Conservation (phyloP, 2,797 vertebrate species). For the Smutsia gigantea region DNA sequence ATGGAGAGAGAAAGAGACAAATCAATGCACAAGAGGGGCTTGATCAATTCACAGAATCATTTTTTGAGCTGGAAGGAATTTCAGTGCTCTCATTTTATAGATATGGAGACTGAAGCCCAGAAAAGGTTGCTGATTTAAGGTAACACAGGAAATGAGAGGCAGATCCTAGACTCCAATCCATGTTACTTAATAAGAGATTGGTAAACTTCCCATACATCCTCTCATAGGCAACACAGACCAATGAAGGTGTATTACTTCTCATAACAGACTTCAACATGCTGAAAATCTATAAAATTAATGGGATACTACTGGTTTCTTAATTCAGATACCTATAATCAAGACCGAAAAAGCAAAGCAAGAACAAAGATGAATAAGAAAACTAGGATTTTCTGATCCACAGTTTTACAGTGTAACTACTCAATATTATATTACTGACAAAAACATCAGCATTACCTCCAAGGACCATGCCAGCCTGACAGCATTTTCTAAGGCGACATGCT, state of each 20-base stretch:
- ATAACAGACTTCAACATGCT: background rate
- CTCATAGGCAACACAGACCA: background rate
- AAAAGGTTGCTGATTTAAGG: background rate
- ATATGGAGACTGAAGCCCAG: background rate
- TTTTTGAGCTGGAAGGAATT: background rate
- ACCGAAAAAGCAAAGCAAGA: background rate
- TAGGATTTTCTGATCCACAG: background rate
- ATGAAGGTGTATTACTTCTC: background rate
- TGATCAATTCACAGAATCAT: background rate
- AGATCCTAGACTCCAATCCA: background rate
- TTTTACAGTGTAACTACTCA: background rate
- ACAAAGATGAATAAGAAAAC: background rate
- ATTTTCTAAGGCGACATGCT: slow-evolving; percentile 97
- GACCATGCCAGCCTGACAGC: slow-evolving; percentile 98
- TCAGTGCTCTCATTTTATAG: background rate
- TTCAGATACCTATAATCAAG: background rate
- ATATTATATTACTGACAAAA: background rate
- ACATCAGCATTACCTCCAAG: slow-evolving; percentile 93
- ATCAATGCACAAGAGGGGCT: background rate
- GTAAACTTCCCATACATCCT: background rate
- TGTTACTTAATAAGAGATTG: background rate
- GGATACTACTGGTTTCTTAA: background rate
- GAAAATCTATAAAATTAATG: background rate
- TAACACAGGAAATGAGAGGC: background rate
- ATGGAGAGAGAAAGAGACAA: background rate